Evolutionary conservation across 2,797 vertebrate species (phyloP), one percentile per base, ranked within the genome.

Genomic region (Chlorospingus semifuscus): DNA sequence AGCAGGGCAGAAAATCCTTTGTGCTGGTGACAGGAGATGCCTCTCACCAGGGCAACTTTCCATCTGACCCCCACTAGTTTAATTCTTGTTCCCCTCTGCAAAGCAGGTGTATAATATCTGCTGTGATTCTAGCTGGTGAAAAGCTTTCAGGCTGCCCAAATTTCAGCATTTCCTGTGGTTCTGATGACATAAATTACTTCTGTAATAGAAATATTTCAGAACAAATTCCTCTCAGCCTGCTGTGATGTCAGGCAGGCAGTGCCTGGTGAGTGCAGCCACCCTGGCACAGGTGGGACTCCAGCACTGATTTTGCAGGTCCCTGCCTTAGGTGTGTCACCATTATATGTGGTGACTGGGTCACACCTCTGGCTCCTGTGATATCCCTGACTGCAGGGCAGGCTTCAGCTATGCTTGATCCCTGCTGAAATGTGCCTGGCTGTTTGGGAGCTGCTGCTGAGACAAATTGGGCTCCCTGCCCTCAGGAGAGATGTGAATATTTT

Each of bases 161-260:
- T 89, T 39, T 81, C 49, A 78, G 50, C 37, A 29, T 91, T 89
- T 91, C 59, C 59, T 83, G 87, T 56, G 42, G 15, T 82, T 94
- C 36, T 87, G 56, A 72, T 82, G 47, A 56, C 63, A 76, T 24
- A 80, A 89, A 85, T 87, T 70, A 29, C 64, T 83, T 89, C 41
- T 56, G 37, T 22, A 77, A 90, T 23, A 41, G 59, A 70, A 90
- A 83, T 11, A 30, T 72, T 65, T 47, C 36, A 63, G 75, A 80
- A 39, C n/a, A 69, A 79, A 85, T 63, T 72, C 32, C 23, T 70
- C 82, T 56, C 59, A 79, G 74, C 47, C 32, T 0, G 0, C 39
- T 79, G 16, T 74, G 36, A 57, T 64, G 34, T 37, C 68, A 69
- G 60, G 52, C 30, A 2, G 10, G 29, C 0, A 0, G 3, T 32